Evolutionary conservation across 2,113 vertebrate genomes (phyloP), one percentile per base, ranked within the genome.

Genomic region (Camarhynchus parvulus): DNA sequence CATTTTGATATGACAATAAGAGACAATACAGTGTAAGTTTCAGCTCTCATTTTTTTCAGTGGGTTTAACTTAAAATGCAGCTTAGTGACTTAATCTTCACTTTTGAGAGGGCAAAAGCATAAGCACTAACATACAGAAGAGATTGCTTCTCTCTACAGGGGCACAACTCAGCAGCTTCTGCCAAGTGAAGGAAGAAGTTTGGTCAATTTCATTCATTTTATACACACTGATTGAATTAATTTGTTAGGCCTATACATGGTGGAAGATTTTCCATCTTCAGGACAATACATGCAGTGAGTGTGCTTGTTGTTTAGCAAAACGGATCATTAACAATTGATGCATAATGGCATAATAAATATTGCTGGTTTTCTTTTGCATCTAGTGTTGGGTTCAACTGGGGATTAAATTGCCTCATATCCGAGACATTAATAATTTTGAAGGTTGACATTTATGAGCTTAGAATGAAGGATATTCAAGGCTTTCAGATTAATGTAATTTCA

Each of bases 401-500:
- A 97, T 94, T 97, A 93, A 97, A 97, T 92, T 94, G 70, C 82
- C 70, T 96, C 42, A 64, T 93, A 80, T 77, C 79, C 41, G 66
- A 86, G 66, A 91, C 35, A 92, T 89, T 93, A 96, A 89, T 96
- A 95, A 97, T 84, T 97, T 83, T 73, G 87, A 79, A 92, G 83
- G 68, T 50, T 97, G 91, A 92, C 53, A 95, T 97, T 97, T 97
- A 89, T 42, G 24, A 95, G 42, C 30, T 49, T 55, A 85, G 80
- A 55, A 92, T 87, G 75, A 96, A 93, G 49, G 58, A 94, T 44
- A 41, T 83, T 89, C 22, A 37, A 86, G 75, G 58, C 33, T 97
- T 96, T 79, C 87, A 96, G 86, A 78, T 64, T 61, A 96, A 97
- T 95, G 49, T 83, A 73, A 95, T 96, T 97, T 97, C 94, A 96